Percentiles rank a stretch among this genome's conserved stretches.
These are phyloP conservation scores for Oxycera nigricornis DNA, from an alignment of 2,888 invertebrate species.

Conservation along the genomic window DNA sequence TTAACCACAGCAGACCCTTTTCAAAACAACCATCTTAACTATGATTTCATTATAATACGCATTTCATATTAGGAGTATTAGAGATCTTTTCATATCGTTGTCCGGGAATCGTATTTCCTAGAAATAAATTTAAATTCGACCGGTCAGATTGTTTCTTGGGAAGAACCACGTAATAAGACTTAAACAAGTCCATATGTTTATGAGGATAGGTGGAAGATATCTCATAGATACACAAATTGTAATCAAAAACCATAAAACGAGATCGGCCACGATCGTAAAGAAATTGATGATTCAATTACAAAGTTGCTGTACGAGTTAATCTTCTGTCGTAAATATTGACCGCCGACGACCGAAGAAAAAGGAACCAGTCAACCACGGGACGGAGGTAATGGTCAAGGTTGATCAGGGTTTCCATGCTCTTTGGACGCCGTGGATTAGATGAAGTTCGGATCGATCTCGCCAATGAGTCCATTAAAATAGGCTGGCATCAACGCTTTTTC, in stretches of 20 bases:
- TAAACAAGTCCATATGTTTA: not conserved
- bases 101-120: slow-evolving; percentile 18
- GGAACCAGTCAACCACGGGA: not conserved
- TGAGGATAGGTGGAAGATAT: not conserved
- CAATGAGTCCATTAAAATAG: too few relatives aligned
- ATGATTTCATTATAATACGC: not conserved
- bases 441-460: too few relatives aligned
- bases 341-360: not conserved
- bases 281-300: slow-evolving; percentile 43
- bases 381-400: not conserved
- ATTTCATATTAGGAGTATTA: not conserved
- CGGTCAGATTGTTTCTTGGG: slow-evolving; percentile 5
- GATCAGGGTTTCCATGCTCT: not conserved
- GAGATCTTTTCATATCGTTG: slow-evolving; percentile 9
- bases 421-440: too few relatives aligned
- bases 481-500: too few relatives aligned
- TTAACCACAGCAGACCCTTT: too few relatives aligned
- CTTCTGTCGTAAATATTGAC: slow-evolving; percentile 37
- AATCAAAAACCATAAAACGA: slow-evolving; percentile 38
- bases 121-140: slow-evolving; percentile 14
- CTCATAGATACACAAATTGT: slow-evolving; percentile 33
- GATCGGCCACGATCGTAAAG: slow-evolving; percentile 29
- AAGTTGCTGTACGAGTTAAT: slow-evolving; percentile 34
- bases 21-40: too few relatives aligned
- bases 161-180: too few relatives aligned